Evolutionary conservation across 1,140 invertebrate genomes (phyloP).

Genomic region (Caenorhabditis remanei): DNA sequence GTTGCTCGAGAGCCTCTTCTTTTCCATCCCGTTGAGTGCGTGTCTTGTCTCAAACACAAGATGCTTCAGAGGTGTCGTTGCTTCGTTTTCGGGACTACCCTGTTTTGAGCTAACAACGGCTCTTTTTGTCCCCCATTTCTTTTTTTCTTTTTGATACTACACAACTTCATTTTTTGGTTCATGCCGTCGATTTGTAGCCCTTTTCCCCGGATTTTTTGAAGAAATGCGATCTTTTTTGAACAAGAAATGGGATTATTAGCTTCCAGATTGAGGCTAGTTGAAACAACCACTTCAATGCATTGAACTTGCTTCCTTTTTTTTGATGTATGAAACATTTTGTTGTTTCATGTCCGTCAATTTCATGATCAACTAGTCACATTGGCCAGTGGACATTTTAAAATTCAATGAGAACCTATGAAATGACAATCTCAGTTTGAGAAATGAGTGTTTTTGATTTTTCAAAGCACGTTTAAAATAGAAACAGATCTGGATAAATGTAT

Average conservation of each 20-base stretch:
- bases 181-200: neutral
- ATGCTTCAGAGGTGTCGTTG: slow-evolving; percentile 51
- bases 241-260: neutral
- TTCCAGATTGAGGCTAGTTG: neutral
- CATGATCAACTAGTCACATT: neutral
- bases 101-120: slow-evolving; percentile 41
- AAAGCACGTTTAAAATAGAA: too few species aligned
- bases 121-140: neutral
- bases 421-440: too few species aligned
- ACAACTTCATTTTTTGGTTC: slow-evolving; percentile 20
- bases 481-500: too few species aligned
- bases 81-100: slow-evolving; percentile 2
- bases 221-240: neutral
- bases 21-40: slow-evolving; percentile 19
- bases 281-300: neutral
- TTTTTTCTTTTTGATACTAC: slow-evolving; percentile 35
- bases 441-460: too few species aligned
- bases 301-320: neutral
- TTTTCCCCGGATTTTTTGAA: neutral
- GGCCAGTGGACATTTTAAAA: too few species aligned
- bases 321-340: neutral
- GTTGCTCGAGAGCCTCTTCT: slow-evolving; percentile 40
- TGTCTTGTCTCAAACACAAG: slow-evolving; percentile 45
- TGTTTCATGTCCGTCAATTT: slow-evolving; percentile 12
- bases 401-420: too few species aligned